A percentile compares a stretch with the other conserved stretches of the same genome.
Conservation (phyloP, 2,797 vertebrate species). For the Macropus fuliginosus region DNA sequence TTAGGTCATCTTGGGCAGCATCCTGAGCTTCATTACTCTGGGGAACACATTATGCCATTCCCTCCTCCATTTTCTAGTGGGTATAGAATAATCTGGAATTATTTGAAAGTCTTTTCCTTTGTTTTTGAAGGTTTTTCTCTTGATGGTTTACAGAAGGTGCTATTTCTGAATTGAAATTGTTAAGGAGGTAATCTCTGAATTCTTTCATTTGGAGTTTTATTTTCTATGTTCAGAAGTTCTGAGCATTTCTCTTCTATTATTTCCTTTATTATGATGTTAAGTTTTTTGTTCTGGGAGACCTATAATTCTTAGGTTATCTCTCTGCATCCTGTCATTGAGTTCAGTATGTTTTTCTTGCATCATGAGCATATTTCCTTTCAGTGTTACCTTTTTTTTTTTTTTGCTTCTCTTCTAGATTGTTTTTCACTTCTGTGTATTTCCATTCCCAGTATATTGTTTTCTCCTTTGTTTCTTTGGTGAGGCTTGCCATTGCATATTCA, state of each 20-base stretch:
- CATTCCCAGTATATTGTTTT: neutral
- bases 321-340: neutral
- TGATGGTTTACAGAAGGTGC: neutral
- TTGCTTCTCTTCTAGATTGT: neutral
- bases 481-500: neutral
- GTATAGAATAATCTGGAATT: neutral
- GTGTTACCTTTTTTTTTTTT: neutral
- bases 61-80: neutral
- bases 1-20: neutral
- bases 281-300: neutral
- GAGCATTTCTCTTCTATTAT: neutral
- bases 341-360: neutral
- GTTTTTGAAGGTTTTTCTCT: neutral
- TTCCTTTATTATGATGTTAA: neutral
- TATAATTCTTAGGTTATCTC: neutral
- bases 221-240: neutral
- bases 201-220: neutral
- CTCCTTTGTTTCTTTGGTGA: neutral
- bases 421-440: neutral
- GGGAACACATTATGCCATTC: neutral
- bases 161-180: neutral
- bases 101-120: neutral
- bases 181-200: neutral
- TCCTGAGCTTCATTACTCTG: neutral
- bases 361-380: neutral